phyloP scores from a whole-genome alignment of 2,888 invertebrate species.

The Andrena hattorfiana region DNA sequence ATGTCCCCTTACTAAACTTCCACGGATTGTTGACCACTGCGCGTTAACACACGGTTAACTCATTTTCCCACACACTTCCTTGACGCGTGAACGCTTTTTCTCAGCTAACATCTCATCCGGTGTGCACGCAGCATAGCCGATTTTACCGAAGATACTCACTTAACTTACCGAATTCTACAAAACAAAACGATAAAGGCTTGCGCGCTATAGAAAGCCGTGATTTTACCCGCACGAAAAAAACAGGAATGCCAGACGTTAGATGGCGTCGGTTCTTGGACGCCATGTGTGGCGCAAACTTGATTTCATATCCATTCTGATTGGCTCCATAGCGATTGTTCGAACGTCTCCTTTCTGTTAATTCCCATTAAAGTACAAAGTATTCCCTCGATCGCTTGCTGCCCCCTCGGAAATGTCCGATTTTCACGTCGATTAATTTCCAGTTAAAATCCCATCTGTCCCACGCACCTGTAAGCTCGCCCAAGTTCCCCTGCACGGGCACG shows the following conservation, averaged over 20 bases:
- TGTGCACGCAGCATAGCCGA: constrained; percentile 56
- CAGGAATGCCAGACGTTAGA: constrained; percentile 84
- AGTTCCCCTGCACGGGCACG: background rate
- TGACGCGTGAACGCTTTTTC: constrained; percentile 67
- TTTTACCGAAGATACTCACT: constrained; percentile 43
- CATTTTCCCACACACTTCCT: constrained; percentile 76
- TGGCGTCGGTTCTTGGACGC: constrained; percentile 83
- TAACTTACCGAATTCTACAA: constrained; percentile 61
- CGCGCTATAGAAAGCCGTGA: constrained; percentile 76
- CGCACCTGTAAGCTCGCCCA: background rate
- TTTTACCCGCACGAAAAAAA: constrained; percentile 79
- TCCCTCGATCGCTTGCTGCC: background rate
- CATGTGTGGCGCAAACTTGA: constrained; percentile 72
- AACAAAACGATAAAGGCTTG: constrained; percentile 72
- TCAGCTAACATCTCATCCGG: constrained; percentile 66
- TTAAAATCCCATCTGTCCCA: background rate
- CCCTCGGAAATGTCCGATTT: too few relatives aligned
- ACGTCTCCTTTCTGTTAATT: constrained; percentile 37
- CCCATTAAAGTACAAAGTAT: constrained; percentile 12
- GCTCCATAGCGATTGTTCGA: constrained; percentile 23
- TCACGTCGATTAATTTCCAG: too few relatives aligned
- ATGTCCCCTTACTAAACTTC: constrained; percentile 66
- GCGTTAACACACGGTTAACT: constrained; percentile 81
- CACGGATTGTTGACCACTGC: constrained; percentile 74
- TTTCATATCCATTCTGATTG: constrained; percentile 59